Evolutionary conservation across 2,113 vertebrate species (phyloP).

Genomic region (Cephalopterus ornatus): DNA sequence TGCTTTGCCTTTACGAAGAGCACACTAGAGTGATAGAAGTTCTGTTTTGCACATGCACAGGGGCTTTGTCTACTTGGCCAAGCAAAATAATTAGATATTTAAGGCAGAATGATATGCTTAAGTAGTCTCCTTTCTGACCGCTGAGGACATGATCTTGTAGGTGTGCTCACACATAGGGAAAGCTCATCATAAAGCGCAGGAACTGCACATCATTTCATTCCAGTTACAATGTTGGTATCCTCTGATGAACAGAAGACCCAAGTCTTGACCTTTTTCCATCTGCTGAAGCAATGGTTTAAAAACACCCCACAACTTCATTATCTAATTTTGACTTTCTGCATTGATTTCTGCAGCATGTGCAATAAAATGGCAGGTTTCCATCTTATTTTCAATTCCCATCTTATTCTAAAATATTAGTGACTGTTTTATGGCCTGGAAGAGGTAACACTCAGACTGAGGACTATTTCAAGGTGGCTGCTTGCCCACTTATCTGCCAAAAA

Average conservation of each 20-base stretch:
- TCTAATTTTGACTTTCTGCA: background rate
- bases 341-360: constrained; percentile 27
- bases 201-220: fast-evolving
- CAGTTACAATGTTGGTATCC: background rate
- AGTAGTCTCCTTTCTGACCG: background rate
- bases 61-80: background rate
- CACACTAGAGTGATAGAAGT: background rate
- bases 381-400: constrained; percentile 11
- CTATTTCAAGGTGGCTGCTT: constrained; percentile 36
- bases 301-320: background rate
- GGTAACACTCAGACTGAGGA: background rate
- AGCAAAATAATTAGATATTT: background rate
- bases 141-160: background rate
- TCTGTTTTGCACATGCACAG: background rate
- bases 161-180: background rate
- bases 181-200: background rate
- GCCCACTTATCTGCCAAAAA: constrained; percentile 25
- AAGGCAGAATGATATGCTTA: background rate
- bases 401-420: constrained; percentile 11
- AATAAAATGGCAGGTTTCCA: constrained; percentile 39
- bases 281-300: constrained; percentile 41
- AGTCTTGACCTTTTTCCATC: constrained; percentile 11
- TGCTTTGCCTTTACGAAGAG: background rate
- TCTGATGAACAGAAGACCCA: background rate
- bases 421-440: constrained; percentile 22